Evolutionary conservation across 2,113 vertebrate genomes (phyloP).

Genomic region (Aptenodytes patagonicus): DNA sequence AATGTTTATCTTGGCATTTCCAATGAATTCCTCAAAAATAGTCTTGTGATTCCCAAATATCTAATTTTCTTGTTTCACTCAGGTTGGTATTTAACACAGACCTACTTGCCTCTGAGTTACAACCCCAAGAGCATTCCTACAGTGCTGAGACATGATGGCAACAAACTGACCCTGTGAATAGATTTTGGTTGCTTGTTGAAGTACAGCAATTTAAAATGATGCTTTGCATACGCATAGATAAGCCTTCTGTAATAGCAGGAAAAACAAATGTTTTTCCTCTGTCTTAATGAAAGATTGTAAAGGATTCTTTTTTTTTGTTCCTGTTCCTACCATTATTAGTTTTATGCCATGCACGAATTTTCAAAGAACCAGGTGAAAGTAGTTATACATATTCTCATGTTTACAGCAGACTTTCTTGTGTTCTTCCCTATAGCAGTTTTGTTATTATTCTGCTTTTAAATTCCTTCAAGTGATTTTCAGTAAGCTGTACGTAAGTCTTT

Average conservation of each 20-base stretch:
- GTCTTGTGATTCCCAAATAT: not conserved
- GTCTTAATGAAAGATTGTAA: not conserved
- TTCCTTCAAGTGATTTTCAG: not conserved
- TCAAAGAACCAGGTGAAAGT: not conserved
- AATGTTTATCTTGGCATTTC: not conserved
- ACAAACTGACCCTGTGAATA: not conserved
- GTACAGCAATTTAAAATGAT: not conserved
- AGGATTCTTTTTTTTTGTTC: not conserved
- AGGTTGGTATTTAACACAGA: not conserved
- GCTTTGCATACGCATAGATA: not conserved
- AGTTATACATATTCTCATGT: not conserved
- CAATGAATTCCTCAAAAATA: not conserved
- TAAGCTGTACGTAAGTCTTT: not conserved
- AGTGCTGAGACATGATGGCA: not conserved
- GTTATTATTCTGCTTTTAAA: not conserved
- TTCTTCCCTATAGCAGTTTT: not conserved
- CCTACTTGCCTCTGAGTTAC: not conserved
- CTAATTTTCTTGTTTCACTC: not conserved
- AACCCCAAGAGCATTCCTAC: not conserved
- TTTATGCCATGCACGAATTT: not conserved
- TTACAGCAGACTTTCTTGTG: not conserved
- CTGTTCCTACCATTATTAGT: not conserved
- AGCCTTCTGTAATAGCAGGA: not conserved
- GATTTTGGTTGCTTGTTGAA: not conserved
- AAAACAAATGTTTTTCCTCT: not conserved